Percentiles rank a stretch among this genome's conserved stretches.
These are phyloP conservation scores for Coreoperca whiteheadi DNA, from an alignment of 2,113 vertebrate genomes.

Conservation along the genomic window DNA sequence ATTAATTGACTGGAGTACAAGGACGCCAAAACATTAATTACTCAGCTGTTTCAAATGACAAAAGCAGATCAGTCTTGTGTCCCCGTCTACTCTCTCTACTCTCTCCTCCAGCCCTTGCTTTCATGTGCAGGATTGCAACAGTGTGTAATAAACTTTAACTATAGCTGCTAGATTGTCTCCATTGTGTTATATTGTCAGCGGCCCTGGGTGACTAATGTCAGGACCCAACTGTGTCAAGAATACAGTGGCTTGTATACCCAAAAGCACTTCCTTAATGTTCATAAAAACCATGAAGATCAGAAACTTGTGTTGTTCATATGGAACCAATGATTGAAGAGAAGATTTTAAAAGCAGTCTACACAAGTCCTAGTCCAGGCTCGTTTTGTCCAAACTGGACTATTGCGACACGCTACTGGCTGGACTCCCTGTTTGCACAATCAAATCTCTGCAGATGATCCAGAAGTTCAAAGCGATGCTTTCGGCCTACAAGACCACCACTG, in stretches of 20 bases:
- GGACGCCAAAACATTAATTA: conserved; percentile 32
- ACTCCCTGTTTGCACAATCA: too few species aligned
- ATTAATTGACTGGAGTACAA: conserved; percentile 12
- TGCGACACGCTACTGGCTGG: too few species aligned
- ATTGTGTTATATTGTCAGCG: conserved; percentile 37
- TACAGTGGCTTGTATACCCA: not conserved
- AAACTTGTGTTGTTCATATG: not conserved
- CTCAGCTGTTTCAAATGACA: conserved; percentile 15
- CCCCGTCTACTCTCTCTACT: not conserved
- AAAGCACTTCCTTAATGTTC: not conserved
- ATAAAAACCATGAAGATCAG: not conserved
- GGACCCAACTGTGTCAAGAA: not conserved
- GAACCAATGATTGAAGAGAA: not conserved
- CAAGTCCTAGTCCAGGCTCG: too few species aligned
- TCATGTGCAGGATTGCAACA: not conserved
- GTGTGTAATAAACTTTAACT: conserved; percentile 48
- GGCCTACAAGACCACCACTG: too few species aligned
- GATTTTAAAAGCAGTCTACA: too few species aligned
- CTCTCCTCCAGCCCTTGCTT: not conserved
- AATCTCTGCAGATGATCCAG: too few species aligned
- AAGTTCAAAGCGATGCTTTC: too few species aligned
- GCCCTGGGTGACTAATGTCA: conserved; percentile 5
- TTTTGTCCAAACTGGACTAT: too few species aligned
- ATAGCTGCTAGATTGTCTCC: conserved; percentile 46
- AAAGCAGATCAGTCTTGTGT: not conserved